phyloP scores from a whole-genome alignment of 2,113 vertebrate genomes.

The Gulo gulo region DNA sequence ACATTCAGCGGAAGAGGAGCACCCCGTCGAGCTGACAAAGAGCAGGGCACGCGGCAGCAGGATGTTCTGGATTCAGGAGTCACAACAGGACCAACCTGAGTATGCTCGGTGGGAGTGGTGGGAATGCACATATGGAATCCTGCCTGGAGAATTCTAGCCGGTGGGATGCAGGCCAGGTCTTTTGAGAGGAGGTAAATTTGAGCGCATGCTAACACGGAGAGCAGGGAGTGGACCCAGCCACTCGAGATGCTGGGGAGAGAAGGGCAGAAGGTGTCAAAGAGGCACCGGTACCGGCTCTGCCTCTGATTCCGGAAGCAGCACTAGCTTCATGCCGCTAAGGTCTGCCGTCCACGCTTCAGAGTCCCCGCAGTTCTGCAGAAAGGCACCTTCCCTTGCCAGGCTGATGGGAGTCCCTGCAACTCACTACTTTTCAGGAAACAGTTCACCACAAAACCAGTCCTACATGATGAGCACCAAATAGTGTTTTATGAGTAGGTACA shows the following conservation, averaged over 20 bases:
- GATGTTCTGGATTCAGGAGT: neutral
- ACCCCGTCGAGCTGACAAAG: fast-evolving
- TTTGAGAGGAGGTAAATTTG: neutral
- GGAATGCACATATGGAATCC: neutral
- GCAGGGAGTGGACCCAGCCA: neutral
- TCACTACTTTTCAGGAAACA: neutral
- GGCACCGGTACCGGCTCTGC: fast-evolving
- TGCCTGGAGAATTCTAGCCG: neutral
- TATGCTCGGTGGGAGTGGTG: no score
- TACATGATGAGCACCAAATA: neutral
- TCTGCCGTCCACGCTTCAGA: neutral
- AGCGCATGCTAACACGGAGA: no score
- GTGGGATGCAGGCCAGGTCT: neutral
- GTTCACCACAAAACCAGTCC: neutral
- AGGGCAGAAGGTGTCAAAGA: neutral
- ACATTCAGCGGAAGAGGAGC: neutral
- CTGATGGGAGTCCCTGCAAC: neutral
- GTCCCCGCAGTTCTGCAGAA: neutral
- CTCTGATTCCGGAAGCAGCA: neutral
- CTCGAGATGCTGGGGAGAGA: neutral
- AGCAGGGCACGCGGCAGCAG: fast-evolving
- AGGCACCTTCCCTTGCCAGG: neutral
- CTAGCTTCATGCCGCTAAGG: no score
- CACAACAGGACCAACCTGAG: neutral
- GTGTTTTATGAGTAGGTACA: neutral